Evolutionary conservation across 2,113 vertebrate species (phyloP), one percentile per base, ranked within the genome.

Genomic region (Cnemophilus loriae): DNA sequence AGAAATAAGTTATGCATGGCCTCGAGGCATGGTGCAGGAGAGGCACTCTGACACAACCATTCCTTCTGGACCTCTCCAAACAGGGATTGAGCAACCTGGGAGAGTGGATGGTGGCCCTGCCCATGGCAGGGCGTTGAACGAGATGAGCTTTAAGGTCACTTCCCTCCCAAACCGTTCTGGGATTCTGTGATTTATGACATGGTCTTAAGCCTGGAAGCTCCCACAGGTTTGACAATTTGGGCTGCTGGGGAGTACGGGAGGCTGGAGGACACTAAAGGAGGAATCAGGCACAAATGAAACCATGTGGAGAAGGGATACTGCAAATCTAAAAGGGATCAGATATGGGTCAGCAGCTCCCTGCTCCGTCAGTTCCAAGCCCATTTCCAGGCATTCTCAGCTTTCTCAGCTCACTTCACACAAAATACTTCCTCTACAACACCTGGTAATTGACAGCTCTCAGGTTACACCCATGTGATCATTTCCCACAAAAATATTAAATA

Each of bases 121-220:
- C 32, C 60, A 17, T 4, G 30, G 70, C 28, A 57, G 46, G 14
- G n/a, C 0, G 0, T 15, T 22, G 23, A 52, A 67, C 0, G 1
- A 41, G n/a, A 19, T 21, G 16, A 30, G 26, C 7, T 69, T 35
- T 42, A 55, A 55, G 7, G 26, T 69, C 12, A 4, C 17, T 37
- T 28, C 12, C 22, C 12, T 14, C 49, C 35, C 32, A 63, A 19
- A 37, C 24, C 49, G 16, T 14, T 14, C 41, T 56, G 49, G 15
- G 21, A 35, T 55, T 47, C n/a, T 53, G 28, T 6, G 53, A 47
- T 60, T 47, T 47, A 8, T 1, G 6, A 39, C 3, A 4, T 1
- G 4, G 28, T 5, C 12, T 28, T 14, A 26, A 35, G 21, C 26
- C 27, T 52, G 11, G 50, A 44, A 23, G 32, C 30, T 81, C 22